These are phyloP conservation scores for Eulemur mongoz DNA, from an alignment of 2,797 vertebrate species.

Conservation along the genomic window DNA sequence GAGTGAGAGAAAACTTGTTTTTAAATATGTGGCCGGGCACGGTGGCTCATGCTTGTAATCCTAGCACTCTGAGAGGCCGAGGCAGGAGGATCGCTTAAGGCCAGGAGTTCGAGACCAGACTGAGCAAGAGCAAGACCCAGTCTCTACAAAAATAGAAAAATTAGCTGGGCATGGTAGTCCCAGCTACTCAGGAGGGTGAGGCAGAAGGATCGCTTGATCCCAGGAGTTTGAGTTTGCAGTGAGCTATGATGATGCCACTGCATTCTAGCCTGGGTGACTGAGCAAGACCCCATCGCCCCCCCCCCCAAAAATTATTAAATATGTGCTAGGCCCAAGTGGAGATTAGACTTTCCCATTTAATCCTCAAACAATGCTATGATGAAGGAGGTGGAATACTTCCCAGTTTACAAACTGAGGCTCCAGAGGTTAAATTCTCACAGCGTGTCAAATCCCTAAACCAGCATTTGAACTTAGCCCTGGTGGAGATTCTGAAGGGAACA, in stretches of 20 bases:
- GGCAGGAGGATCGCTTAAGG: neutral
- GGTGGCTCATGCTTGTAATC: neutral
- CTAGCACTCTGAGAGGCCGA: neutral
- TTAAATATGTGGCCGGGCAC: neutral
- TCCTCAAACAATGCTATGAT: neutral
- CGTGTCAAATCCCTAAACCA: neutral
- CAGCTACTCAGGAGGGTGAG: neutral
- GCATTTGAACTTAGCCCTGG: neutral
- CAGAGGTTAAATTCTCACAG: neutral
- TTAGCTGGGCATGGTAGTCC: neutral
- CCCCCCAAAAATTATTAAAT: too few relatives aligned
- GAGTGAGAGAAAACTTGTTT: constrained; percentile 15
- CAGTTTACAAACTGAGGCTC: neutral
- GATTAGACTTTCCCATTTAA: neutral
- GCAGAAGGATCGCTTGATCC: neutral
- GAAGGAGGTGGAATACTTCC: neutral
- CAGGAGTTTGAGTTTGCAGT: neutral
- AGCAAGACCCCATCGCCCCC: too few relatives aligned
- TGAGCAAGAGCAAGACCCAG: neutral
- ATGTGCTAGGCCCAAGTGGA: neutral
- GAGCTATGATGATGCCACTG: neutral
- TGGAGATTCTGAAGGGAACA: constrained; percentile 33
- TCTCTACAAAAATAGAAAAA: neutral
- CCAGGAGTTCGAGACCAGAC: neutral
- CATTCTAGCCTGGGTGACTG: neutral